Percentiles rank a stretch among this genome's conserved stretches.
phyloP scores from a whole-genome alignment of 2,797 vertebrate species.

The Balearica regulorum region DNA sequence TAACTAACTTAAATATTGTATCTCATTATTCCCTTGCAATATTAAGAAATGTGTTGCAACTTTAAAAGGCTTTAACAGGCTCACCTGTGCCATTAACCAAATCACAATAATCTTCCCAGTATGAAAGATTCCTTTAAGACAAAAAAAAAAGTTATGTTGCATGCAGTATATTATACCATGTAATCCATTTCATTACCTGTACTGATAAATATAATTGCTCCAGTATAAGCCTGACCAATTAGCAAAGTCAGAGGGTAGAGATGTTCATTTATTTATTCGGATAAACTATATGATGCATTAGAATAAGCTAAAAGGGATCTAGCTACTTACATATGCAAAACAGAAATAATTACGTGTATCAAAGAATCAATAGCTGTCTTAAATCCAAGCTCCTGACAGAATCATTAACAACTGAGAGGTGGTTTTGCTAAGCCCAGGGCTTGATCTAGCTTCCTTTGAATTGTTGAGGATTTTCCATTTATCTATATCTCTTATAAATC shows the following conservation, averaged over 20 bases:
- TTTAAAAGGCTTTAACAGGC: conserved; percentile 4
- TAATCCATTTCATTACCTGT: not conserved
- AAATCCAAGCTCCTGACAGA: not conserved
- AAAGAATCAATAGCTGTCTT: not conserved
- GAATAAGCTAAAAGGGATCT: not conserved
- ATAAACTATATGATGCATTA: not conserved
- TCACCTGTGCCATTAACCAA: conserved; percentile 95
- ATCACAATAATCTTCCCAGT: conserved; percentile 86
- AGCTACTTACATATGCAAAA: not conserved
- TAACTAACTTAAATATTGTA: not conserved
- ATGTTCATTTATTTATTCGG: not conserved
- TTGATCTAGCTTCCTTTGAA: not conserved
- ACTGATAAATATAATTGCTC: not conserved
- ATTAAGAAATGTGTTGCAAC: not conserved
- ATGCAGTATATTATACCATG: not conserved
- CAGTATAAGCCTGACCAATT: not conserved
- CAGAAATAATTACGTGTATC: not conserved
- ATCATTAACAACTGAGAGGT: not conserved
- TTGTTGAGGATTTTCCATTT: not conserved
- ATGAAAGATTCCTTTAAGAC: conserved; percentile 71
- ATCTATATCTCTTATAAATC: not conserved
- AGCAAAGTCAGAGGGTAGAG: not conserved
- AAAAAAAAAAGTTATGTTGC: not conserved
- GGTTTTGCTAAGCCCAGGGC: not conserved
- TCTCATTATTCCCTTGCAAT: not conserved